Evolutionary conservation across 2,113 vertebrate genomes (phyloP), one percentile per base, ranked within the genome.

Genomic region (Ochotona curzoniae): DNA sequence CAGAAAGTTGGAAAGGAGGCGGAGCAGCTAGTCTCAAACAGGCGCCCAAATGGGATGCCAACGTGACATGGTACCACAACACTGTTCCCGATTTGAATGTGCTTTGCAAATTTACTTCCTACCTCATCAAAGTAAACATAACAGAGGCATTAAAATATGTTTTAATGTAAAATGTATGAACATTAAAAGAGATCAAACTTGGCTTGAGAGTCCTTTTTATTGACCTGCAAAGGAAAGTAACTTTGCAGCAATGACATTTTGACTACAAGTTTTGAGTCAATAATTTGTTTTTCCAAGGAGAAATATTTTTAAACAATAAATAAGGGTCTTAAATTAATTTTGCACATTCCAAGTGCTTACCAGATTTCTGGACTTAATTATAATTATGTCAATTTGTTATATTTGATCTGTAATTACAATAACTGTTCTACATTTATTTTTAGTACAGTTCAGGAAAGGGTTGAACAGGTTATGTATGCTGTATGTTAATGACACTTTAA

Each of bases 311-410:
- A 91, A 51, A 95, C 44, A 63, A 64, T 70, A 84, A 91, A 75
- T 61, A 86, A 90, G 54, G 49, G 60, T 74, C 28, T 28, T 35
- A 32, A 90, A 80, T 95, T 96, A 96, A 93, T 95, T 97, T 96
- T 93, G 21, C 61, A 83, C 60, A 76, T 95, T 94, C 93, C 54
- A 87, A 92, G 85, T 93, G 69, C 90, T 97, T 85, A 82, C 60
- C 28, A 35, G 90, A 94, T 97, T 96, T 88, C 95, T 94, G 63
- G 83, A 90, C 87, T 95, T 94, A 97, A 97, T 95, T 97, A 95
- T 96, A 96, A 97, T 97, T 91, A 96, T 90, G 86, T 94, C 93
- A 93, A 97, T 96, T 97, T 97, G 81, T 95, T 97, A 90, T 94
- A 96, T 97, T 97, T 97, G 94, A 81, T 88, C 83, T 96, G 87